phyloP scores from a whole-genome alignment of 2,888 invertebrate species.

The Zele albiditarsus region DNA sequence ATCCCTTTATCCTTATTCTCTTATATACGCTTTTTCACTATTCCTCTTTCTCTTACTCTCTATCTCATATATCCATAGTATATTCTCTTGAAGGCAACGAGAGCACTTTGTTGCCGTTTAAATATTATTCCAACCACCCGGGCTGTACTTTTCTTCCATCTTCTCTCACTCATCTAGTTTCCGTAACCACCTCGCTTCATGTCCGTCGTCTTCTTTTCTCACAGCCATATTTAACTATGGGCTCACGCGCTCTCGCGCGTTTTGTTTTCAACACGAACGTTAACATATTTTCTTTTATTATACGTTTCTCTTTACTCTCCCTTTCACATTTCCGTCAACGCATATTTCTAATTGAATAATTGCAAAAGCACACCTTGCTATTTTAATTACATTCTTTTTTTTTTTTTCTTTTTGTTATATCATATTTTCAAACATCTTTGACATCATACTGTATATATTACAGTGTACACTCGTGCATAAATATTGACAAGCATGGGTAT shows the following conservation, averaged over 20 bases:
- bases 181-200: neutral
- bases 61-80: conserved; percentile 17
- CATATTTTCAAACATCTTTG: neutral
- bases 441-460: neutral
- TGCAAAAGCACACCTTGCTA: neutral
- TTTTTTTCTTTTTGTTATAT: neutral
- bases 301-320: neutral
- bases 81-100: conserved; percentile 26
- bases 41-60: conserved; percentile 7
- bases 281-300: neutral
- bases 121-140: conserved; percentile 56
- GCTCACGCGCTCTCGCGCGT: neutral
- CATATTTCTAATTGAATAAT: neutral
- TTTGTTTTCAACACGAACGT: neutral
- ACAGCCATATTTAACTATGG: neutral
- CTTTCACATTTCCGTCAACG: neutral
- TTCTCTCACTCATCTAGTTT: conserved; percentile 11
- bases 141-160: conserved; percentile 32
- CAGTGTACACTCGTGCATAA: neutral
- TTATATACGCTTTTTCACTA: conserved; percentile 17
- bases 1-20: neutral
- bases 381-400: neutral
- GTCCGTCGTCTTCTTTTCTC: neutral
- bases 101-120: conserved; percentile 51
- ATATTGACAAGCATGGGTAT: neutral